Conservation (phyloP, 2,888 invertebrate genomes). For the Apoda limacodes region DNA sequence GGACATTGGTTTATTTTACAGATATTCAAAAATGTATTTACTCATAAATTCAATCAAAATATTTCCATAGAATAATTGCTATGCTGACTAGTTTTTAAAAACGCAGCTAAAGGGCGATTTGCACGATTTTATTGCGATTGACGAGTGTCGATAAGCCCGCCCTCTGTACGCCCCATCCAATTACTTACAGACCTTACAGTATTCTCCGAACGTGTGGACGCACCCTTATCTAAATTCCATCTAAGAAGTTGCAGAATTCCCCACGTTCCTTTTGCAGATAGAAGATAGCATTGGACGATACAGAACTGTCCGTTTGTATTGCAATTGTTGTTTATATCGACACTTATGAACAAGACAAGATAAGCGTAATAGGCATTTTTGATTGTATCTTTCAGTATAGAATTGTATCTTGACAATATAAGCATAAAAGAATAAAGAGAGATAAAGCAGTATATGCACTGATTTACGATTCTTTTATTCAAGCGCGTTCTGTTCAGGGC, state of each 20-base stretch:
- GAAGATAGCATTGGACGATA: slow-evolving; percentile 19
- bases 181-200: slow-evolving; percentile 50
- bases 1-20: no score
- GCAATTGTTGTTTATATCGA: slow-evolving; percentile 42
- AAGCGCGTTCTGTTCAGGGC: no score
- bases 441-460: no score
- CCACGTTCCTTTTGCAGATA: slow-evolving; percentile 11
- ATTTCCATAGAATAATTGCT: no score
- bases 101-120: slow-evolving; percentile 31
- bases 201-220: slow-evolving; percentile 32
- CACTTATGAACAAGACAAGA: slow-evolving; percentile 30
- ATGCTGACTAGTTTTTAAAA: no score
- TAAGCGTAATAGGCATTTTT: slow-evolving; percentile 30
- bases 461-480: no score
- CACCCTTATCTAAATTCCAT: slow-evolving; percentile 58
- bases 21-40: no score
- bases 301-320: slow-evolving; percentile 25
- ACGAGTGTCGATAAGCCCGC: slow-evolving; percentile 45
- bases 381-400: slow-evolving; percentile 24
- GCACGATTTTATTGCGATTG: slow-evolving; percentile 62
- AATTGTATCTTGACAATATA: slow-evolving; percentile 22
- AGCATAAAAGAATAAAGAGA: no score
- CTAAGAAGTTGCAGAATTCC: slow-evolving; percentile 40
- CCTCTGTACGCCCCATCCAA: slow-evolving; percentile 49
- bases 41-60: no score